These are phyloP conservation scores for Aphidoletes aphidimyza DNA, from an alignment of 2,888 invertebrate genomes.

Conservation along the genomic window DNA sequence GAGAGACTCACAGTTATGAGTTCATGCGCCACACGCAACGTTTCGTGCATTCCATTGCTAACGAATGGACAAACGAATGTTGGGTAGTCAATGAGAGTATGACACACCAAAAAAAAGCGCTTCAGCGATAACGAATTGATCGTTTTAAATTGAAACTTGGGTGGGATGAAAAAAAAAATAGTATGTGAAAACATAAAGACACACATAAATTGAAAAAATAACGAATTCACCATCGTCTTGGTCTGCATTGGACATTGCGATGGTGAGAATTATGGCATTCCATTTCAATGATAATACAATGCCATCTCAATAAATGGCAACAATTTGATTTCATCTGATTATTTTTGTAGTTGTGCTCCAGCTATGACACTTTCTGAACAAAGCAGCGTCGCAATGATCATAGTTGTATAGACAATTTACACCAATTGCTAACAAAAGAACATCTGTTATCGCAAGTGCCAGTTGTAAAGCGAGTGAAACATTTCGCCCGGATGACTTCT, in stretches of 20 bases:
- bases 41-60: too few species aligned
- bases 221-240: background rate
- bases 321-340: slow-evolving; percentile 15
- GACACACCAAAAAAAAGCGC: background rate
- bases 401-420: slow-evolving; percentile 53
- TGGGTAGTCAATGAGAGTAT: too few species aligned
- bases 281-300: background rate
- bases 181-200: slow-evolving; percentile 38
- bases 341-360: background rate
- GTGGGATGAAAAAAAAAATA: too few species aligned
- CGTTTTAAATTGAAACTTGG: slow-evolving; percentile 36
- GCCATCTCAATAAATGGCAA: slow-evolving; percentile 19
- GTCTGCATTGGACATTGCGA: background rate
- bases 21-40: too few species aligned
- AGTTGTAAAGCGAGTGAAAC: slow-evolving; percentile 11
- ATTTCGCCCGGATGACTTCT: background rate
- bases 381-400: slow-evolving; percentile 35
- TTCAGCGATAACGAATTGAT: slow-evolving; percentile 8
- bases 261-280: slow-evolving; percentile 14
- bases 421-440: slow-evolving; percentile 38
- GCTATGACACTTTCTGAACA: too few species aligned
- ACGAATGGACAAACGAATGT: too few species aligned
- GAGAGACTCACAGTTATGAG: too few species aligned
- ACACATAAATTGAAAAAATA: slow-evolving; percentile 44
- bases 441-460: slow-evolving; percentile 41